Conservation (phyloP, 2,797 vertebrate species). For the Sarcophilus harrisii region DNA sequence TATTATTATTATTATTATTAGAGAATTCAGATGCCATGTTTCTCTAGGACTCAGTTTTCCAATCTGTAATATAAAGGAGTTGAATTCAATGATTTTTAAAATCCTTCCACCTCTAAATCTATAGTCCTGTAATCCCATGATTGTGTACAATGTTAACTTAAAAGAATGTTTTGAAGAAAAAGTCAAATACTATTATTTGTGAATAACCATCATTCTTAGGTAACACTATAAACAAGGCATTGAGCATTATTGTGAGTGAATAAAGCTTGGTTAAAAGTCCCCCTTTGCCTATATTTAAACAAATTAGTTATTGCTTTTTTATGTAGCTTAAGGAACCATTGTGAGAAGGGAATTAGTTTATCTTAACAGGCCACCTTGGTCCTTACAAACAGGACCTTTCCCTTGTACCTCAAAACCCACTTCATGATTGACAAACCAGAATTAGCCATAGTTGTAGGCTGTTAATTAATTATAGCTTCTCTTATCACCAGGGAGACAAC, state of each 20-base stretch:
- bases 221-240: neutral
- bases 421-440: conserved; percentile 71
- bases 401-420: conserved; percentile 32
- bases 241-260: neutral
- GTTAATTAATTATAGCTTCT: conserved; percentile 73
- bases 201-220: neutral
- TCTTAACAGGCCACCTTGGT: conserved; percentile 36
- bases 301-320: neutral
- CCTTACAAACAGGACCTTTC: conserved; percentile 32
- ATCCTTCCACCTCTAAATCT: neutral
- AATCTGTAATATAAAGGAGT: neutral
- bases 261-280: neutral
- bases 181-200: conserved; percentile 45
- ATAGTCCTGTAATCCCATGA: neutral
- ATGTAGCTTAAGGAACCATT: neutral
- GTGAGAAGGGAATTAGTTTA: conserved; percentile 35
- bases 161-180: conserved; percentile 4
- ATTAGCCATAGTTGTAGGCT: conserved; percentile 62
- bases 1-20: neutral
- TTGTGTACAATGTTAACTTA: neutral
- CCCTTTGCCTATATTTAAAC: neutral
- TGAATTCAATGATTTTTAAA: neutral
- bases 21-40: conserved; percentile 5
- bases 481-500: conserved; percentile 58
- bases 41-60: neutral